Conservation (phyloP, 2,797 vertebrate genomes). For the Sphenodon punctatus region DNA sequence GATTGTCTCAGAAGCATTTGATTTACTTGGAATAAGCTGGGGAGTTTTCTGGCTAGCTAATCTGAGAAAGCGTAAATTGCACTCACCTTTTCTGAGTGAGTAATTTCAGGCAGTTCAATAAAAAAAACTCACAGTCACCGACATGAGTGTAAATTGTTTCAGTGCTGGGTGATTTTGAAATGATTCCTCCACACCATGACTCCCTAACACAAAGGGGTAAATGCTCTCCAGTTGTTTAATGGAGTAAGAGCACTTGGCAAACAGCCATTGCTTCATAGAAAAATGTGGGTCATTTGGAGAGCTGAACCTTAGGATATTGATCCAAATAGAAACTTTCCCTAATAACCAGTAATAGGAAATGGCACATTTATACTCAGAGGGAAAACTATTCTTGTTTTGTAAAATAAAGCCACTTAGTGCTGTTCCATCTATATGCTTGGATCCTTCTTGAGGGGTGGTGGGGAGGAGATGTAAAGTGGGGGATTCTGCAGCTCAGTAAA, state of each 20-base stretch:
- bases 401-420: background rate
- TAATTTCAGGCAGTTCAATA: conserved; percentile 59
- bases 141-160: conserved; percentile 60
- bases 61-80: conserved; percentile 23
- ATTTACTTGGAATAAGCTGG: background rate
- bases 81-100: conserved; percentile 53
- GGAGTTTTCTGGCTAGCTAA: background rate
- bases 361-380: background rate
- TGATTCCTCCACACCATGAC: background rate
- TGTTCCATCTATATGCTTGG: background rate
- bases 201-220: conserved; percentile 13
- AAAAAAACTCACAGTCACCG: conserved; percentile 33
- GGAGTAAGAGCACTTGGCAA: background rate
- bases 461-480: background rate
- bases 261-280: background rate
- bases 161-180: conserved; percentile 39
- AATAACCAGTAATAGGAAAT: background rate
- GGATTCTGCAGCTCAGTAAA: too few species aligned
- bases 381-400: background rate
- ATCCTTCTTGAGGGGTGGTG: background rate
- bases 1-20: background rate
- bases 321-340: background rate
- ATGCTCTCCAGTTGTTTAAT: background rate
- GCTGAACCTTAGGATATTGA: background rate
- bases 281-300: background rate